Evolutionary conservation across 2,797 vertebrate species (phyloP).

Genomic region (Scleropages formosus): DNA sequence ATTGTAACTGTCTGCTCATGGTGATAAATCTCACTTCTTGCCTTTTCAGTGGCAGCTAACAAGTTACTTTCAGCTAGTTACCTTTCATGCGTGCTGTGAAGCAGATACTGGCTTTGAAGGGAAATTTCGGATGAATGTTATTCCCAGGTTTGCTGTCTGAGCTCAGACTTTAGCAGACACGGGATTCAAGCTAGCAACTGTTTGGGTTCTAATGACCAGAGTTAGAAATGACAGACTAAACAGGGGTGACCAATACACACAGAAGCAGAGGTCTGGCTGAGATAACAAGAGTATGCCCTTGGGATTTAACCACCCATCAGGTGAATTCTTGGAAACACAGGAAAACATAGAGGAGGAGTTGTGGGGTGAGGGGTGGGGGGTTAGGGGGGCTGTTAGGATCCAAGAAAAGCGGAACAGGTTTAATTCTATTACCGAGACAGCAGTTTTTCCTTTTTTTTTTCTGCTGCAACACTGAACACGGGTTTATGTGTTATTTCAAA

Average conservation of each 20-base stretch:
- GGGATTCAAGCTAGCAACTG: background rate
- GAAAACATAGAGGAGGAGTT: background rate
- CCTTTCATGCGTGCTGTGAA: no score
- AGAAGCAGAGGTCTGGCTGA: background rate
- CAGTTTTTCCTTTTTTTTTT: background rate
- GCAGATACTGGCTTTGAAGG: no score
- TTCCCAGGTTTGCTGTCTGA: background rate
- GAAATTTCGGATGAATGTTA: background rate
- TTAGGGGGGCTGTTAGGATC: no score
- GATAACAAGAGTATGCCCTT: background rate
- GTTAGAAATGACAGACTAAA: background rate
- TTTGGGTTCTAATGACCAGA: constrained; percentile 5
- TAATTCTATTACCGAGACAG: background rate
- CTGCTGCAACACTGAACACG: background rate
- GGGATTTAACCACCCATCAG: no score
- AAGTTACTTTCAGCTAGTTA: no score
- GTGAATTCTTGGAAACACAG: background rate
- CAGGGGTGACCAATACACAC: background rate
- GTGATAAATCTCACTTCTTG: no score
- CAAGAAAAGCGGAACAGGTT: background rate
- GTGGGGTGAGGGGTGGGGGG: background rate
- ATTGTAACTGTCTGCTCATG: no score
- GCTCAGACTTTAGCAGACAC: no score
- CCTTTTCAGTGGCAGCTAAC: no score
- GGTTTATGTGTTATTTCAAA: background rate